These are phyloP conservation scores for Agrochola circellaris DNA, from an alignment of 2,888 invertebrate genomes.

Conservation along the genomic window DNA sequence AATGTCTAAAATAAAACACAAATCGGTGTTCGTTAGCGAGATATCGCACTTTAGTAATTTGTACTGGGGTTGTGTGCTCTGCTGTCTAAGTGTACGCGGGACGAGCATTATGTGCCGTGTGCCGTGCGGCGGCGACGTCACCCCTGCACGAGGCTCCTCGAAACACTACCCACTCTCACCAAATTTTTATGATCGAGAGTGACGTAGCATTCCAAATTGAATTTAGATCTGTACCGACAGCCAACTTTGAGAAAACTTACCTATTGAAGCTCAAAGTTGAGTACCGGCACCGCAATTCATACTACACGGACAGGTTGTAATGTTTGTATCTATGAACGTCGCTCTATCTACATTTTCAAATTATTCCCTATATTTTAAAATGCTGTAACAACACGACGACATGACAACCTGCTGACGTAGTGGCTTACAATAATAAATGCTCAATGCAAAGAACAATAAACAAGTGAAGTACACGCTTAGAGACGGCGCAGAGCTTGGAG, in stretches of 20 bases:
- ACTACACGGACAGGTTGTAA: slow-evolving; percentile 28
- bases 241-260: slow-evolving; percentile 12
- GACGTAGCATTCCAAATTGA: slow-evolving; percentile 32
- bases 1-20: slow-evolving; percentile 84
- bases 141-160: slow-evolving; percentile 7
- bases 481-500: slow-evolving; percentile 82
- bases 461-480: slow-evolving; percentile 60
- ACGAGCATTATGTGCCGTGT: slow-evolving; percentile 28
- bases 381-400: slow-evolving; percentile 26
- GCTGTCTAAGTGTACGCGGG: slow-evolving; percentile 73
- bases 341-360: slow-evolving; percentile 33
- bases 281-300: slow-evolving; percentile 17
- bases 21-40: slow-evolving; percentile 72
- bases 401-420: slow-evolving; percentile 47
- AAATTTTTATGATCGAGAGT: slow-evolving; percentile 19
- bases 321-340: slow-evolving; percentile 33
- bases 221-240: slow-evolving; percentile 20
- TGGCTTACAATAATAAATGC: slow-evolving; percentile 48
- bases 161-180: slow-evolving; percentile 19
- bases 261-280: slow-evolving; percentile 9
- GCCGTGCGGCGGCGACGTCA: slow-evolving; percentile 2
- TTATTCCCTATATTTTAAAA: slow-evolving; percentile 22
- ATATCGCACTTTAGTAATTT: slow-evolving; percentile 73
- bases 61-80: slow-evolving; percentile 88
- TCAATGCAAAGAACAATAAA: slow-evolving; percentile 53